Percentiles rank a stretch among this genome's conserved stretches.
phyloP scores from a whole-genome alignment of 2,113 vertebrate genomes.

The Herpailurus yagouaroundi region DNA sequence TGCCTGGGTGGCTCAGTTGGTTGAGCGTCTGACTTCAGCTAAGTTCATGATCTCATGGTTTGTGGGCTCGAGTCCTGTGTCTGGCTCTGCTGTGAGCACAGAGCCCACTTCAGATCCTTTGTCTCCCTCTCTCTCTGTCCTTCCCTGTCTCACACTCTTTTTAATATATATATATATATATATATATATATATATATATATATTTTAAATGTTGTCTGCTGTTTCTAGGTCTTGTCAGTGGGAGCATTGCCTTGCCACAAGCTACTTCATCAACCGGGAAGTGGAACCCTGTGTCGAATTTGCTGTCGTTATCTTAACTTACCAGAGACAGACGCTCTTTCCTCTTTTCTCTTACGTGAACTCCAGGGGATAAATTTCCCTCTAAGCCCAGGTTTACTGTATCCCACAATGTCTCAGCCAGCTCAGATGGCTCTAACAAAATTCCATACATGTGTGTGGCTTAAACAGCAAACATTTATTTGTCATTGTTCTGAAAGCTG shows the following conservation, averaged over 20 bases:
- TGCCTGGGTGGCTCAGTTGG: too few relatives aligned
- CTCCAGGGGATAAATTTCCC: not conserved
- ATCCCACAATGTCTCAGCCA: not conserved
- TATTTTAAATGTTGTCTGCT: not conserved
- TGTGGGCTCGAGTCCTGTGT: too few relatives aligned
- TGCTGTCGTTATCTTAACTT: not conserved
- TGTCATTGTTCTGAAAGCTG: not conserved
- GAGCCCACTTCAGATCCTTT: too few relatives aligned
- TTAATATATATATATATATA: too few relatives aligned
- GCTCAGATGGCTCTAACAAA: not conserved
- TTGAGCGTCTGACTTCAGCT: too few relatives aligned
- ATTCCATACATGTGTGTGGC: not conserved
- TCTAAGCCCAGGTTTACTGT: not conserved
- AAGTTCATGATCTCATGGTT: too few relatives aligned
- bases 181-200: too few relatives aligned
- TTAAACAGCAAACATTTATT: not conserved
- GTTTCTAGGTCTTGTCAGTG: not conserved
- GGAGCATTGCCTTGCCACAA: not conserved
- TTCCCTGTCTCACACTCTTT: too few relatives aligned
- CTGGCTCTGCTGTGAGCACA: too few relatives aligned
- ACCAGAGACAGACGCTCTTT: not conserved
- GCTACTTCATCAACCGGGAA: not conserved
- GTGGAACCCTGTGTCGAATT: not conserved
- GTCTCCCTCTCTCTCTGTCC: too few relatives aligned
- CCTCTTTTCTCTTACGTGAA: not conserved